Evolutionary conservation across 2,888 invertebrate species (phyloP), one percentile per base, ranked within the genome.

Genomic region (Choristoneura rosaceana): DNA sequence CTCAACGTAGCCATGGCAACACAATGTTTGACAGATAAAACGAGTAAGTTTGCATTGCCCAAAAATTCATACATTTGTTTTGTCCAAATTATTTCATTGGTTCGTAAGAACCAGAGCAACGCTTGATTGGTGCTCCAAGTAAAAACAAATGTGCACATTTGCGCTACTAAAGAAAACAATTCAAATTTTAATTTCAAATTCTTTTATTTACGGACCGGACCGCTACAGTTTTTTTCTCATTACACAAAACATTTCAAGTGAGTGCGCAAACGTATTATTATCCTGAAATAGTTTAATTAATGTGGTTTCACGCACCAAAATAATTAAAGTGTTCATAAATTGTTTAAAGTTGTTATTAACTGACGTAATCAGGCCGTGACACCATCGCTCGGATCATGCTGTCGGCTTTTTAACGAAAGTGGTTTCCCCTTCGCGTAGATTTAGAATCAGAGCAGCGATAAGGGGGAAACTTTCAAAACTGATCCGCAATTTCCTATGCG

Each of bases 351-450:
- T 81, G 77, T 80, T 82, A 84, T 78, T 82, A 86, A 77, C 88
- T 92, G 92, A 92, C 92, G 92, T 91, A 92, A 92, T 91, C 87
- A 82, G 85, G 84, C 85, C 84, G 86, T 92, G 92, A 92, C 91
- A 87, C 87, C 88, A 91, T 88, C 86, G 80, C 77, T 82, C 76
- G 77, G 81, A 82, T 78, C 77, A 85, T 84, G 84, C 78, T 76
- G 82, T 81, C 81, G 79, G 83, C 82, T 78, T 55, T 84, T 80
- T 81, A 81, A 80, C 75, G 75, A 84, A 84, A 85, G 83, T 83
- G 84, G 80, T 83, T 84, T 84, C 80, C 76, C 76, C 73, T 71
- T 74, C 74, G 71, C 77, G 77, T 83, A 83, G 80, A 80, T 82
- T 81, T 74, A 81, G 78, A 81, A 79, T 76, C 71, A 71, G 68